Evolutionary conservation across 2,797 vertebrate genomes (phyloP).

Genomic region (Avahi laniger): DNA sequence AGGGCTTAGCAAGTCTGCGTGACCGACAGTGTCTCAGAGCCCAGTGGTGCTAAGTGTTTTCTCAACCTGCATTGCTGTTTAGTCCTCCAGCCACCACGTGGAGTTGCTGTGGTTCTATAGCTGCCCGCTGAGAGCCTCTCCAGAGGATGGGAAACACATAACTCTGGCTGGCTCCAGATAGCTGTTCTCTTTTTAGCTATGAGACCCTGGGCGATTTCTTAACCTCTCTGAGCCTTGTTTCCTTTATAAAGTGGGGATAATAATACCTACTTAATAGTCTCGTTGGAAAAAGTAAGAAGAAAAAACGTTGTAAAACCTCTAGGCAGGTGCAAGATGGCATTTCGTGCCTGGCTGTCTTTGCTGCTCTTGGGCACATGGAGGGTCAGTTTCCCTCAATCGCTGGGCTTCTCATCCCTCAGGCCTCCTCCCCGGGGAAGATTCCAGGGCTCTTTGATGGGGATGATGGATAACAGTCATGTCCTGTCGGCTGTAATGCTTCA

Average conservation of each 20-base stretch:
- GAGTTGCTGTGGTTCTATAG: background rate
- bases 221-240: background rate
- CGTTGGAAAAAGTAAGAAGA: background rate
- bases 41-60: background rate
- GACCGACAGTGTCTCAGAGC: background rate
- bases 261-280: background rate
- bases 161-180: background rate
- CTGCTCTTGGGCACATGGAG: background rate
- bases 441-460: background rate
- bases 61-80: too few relatives aligned
- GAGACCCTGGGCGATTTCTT: background rate
- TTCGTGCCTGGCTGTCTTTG: background rate
- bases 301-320: background rate
- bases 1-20: background rate
- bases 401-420: too few relatives aligned
- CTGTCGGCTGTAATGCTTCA: background rate
- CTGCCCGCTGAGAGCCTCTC: background rate
- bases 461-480: background rate
- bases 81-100: background rate
- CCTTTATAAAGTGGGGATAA: background rate
- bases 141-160: too few relatives aligned
- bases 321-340: too few relatives aligned
- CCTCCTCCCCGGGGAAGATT: background rate
- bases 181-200: background rate
- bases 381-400: too few relatives aligned